Evolutionary conservation across 2,888 invertebrate species (phyloP).

Genomic region (Cosmopolites sordidus): DNA sequence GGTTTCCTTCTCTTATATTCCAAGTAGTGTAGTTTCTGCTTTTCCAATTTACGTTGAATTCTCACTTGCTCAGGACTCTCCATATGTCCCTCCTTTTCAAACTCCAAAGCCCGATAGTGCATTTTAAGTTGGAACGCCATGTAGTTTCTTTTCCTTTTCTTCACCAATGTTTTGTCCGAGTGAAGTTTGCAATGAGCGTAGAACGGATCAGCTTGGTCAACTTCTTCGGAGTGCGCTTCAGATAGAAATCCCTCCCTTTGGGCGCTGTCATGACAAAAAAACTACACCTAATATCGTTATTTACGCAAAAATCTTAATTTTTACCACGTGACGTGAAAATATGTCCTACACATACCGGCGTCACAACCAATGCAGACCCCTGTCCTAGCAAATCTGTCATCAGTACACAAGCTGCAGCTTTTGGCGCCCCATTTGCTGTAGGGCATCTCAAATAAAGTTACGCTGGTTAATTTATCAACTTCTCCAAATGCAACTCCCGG

Average conservation of each 20-base stretch:
- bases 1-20: constrained; percentile 68
- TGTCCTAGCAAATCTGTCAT: constrained; percentile 79
- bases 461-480: constrained; percentile 83
- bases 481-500: constrained; percentile 97
- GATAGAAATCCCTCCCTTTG: constrained; percentile 89
- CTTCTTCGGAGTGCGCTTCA: constrained; percentile 87
- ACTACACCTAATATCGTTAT: not conserved
- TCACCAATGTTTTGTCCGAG: constrained; percentile 84
- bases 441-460: constrained; percentile 96
- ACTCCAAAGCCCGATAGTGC: constrained; percentile 59
- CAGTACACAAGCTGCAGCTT: constrained; percentile 84
- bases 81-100: constrained; percentile 59
- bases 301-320: constrained; percentile 12
- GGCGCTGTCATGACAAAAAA: constrained; percentile 57
- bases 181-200: constrained; percentile 95
- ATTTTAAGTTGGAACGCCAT: constrained; percentile 80
- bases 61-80: constrained; percentile 66
- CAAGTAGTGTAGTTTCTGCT: constrained; percentile 80
- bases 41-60: constrained; percentile 75
- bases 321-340: constrained; percentile 96
- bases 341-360: constrained; percentile 95
- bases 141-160: constrained; percentile 78
- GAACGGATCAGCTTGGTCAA: constrained; percentile 92
- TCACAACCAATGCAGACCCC: constrained; percentile 97
- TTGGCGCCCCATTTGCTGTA: constrained; percentile 95